Base-by-base conservation (phyloP, 2,797 vertebrate species). In the Kryptopterus vitreolus region DNA sequence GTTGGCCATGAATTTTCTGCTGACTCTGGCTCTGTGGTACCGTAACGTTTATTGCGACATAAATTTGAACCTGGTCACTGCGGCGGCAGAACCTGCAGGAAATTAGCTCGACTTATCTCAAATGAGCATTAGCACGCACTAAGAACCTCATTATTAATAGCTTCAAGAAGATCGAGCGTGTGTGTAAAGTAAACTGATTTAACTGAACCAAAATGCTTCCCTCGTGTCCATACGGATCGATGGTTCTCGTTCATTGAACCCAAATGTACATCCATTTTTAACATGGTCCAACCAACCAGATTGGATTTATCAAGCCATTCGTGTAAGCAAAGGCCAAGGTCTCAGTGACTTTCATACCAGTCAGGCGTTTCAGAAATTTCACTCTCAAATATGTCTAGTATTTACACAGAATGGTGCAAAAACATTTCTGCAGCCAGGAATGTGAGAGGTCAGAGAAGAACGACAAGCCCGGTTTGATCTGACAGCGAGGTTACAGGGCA, bases 31-130 rank as follows among this genome's bases (percentile, higher is more conserved):
- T 58, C 48, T 46, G n/a, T 71, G 66, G 46, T 22, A 68, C 66
- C n/a, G 26, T 71, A 52, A 46, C 38, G 22, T 52, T 71, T 50
- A 79, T 61, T 72, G 50, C 57, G 38, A 48, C 20, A 53, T 65
- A 74, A 74, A 80, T 80, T 50, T 33, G 29, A 48, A 33, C 71
- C 35, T 43, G 71, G 59, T 31, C n/a, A 72, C 29, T 55, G 16
- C 48, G 53, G 70, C 69, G 73, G 26, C 71, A 48, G 31, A 55
- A 26, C 31, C 46, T 52, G 48, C 9, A 22, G 22, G 29, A 66
- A 66, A 53, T 63, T 43, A 75, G 52, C 33, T 58, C 57, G 53
- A 48, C 50, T 31, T 33, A 46, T n/a, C 9, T 61, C 52, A 75
- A 68, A 80, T 80, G 53, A 58, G 22, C 62, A 63, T 55, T 46